A percentile compares a stretch with the other conserved stretches of the same genome.
phyloP scores from a whole-genome alignment of 1,140 invertebrate species.

The Cydia pomonella region DNA sequence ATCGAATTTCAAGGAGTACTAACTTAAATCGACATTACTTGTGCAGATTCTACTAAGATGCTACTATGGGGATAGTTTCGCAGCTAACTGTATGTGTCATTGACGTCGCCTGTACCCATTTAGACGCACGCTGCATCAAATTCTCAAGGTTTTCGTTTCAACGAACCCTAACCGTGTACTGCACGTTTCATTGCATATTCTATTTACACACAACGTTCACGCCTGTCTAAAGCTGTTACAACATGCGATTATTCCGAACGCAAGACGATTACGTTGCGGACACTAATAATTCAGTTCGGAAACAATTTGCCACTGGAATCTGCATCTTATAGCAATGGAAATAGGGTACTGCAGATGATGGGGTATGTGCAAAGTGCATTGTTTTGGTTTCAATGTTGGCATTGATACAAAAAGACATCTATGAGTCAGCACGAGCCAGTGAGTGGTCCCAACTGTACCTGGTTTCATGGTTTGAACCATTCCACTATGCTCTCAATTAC shows the following conservation, averaged over 20 bases:
- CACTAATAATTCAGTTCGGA: constrained; percentile 48
- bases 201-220: constrained; percentile 55
- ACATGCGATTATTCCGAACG: constrained; percentile 68
- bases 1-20: no score
- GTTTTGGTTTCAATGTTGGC: constrained; percentile 48
- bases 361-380: constrained; percentile 8
- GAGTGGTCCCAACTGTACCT: constrained; percentile 40
- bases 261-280: constrained; percentile 56
- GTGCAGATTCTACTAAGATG: no score
- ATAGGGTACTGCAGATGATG: constrained; percentile 41
- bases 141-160: constrained; percentile 1
- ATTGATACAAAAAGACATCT: constrained; percentile 58
- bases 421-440: constrained; percentile 55
- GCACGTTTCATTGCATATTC: constrained; percentile 57
- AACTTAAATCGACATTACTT: no score
- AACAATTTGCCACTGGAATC: constrained; percentile 45
- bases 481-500: neutral
- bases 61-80: no score
- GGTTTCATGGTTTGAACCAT: constrained; percentile 33
- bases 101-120: neutral
- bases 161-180: constrained; percentile 40
- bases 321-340: constrained; percentile 44
- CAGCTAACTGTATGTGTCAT: no score
- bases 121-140: neutral
- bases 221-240: constrained; percentile 47